These are phyloP conservation scores for Zaprionus lachaisei DNA, from an alignment of 1,140 invertebrate species.

Conservation along the genomic window DNA sequence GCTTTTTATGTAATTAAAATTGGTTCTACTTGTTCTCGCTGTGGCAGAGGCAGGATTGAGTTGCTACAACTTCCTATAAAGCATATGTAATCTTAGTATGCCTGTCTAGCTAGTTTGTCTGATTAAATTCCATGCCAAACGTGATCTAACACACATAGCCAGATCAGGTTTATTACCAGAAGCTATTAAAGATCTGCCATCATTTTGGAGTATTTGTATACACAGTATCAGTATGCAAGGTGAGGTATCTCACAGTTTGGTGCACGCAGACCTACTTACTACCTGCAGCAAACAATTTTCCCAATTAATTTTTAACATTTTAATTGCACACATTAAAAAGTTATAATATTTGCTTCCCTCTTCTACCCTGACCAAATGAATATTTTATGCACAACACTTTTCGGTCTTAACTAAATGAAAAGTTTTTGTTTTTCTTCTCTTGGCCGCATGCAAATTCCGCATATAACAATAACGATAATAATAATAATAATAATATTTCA, in stretches of 20 bases:
- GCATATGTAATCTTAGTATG: background rate
- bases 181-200: background rate
- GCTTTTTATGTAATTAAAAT: no score
- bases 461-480: slow-evolving; percentile 23
- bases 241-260: background rate
- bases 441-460: slow-evolving; percentile 12
- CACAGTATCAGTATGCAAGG: background rate
- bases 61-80: background rate
- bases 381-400: slow-evolving; percentile 21
- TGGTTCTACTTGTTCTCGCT: no score
- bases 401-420: slow-evolving; percentile 21
- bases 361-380: background rate
- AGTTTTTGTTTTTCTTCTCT: slow-evolving; percentile 11
- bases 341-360: background rate
- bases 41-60: background rate
- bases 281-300: background rate
- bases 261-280: background rate
- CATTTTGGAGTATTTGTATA: background rate
- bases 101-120: background rate
- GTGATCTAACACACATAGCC: background rate
- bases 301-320: slow-evolving; percentile 23
- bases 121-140: background rate
- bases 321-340: slow-evolving; percentile 26
- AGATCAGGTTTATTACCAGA: slow-evolving; percentile 1
- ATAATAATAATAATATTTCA: slow-evolving; percentile 23